phyloP scores from a whole-genome alignment of 2,797 vertebrate genomes.

The Cheracebus regulus region DNA sequence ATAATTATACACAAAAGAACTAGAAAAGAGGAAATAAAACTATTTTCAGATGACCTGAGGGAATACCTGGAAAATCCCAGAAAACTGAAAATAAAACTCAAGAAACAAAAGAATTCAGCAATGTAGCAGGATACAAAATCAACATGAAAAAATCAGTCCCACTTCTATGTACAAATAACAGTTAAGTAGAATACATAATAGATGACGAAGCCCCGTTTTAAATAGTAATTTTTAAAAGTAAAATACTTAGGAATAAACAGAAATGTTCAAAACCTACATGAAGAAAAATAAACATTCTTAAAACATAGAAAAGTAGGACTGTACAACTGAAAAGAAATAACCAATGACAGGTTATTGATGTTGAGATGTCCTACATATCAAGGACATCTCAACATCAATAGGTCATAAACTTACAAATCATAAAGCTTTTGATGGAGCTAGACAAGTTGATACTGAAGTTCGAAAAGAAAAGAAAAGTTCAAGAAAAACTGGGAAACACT shows the following conservation, averaged over 20 bases:
- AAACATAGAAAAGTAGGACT: not conserved
- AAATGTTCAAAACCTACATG: not conserved
- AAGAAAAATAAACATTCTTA: not conserved
- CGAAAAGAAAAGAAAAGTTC: not conserved
- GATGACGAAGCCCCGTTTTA: not conserved
- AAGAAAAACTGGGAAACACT: not conserved
- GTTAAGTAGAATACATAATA: not conserved
- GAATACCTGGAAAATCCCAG: not conserved
- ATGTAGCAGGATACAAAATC: not conserved
- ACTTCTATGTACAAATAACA: not conserved
- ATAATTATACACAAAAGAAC: not conserved
- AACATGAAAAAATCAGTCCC: not conserved
- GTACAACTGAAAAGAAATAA: not conserved
- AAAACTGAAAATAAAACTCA: not conserved
- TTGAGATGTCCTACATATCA: not conserved
- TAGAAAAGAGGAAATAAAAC: not conserved
- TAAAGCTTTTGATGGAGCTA: not conserved
- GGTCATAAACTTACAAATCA: not conserved
- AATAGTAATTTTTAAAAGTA: not conserved
- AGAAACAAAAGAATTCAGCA: conserved; percentile 2
- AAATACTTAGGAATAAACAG: not conserved
- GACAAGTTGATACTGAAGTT: not conserved
- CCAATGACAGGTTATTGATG: too few relatives aligned
- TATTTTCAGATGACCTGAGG: not conserved
- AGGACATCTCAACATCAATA: not conserved